Evolutionary conservation across 2,888 invertebrate species (phyloP).

Genomic region (Ectropis crepuscularia): DNA sequence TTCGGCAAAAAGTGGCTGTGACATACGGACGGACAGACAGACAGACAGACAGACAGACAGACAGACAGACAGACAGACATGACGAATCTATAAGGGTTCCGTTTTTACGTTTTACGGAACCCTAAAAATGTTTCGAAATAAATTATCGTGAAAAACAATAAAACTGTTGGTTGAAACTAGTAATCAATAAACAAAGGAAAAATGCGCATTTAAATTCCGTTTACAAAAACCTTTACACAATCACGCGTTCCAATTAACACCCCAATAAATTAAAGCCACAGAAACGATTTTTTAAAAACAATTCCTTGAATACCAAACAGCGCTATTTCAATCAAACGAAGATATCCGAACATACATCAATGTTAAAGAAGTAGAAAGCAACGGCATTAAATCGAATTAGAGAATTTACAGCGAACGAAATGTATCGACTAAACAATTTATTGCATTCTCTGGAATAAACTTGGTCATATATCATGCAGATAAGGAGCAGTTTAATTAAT

Average conservation of each 20-base stretch:
- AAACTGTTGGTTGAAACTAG: neutral
- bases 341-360: constrained; percentile 23
- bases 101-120: too few species aligned
- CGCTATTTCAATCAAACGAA: constrained; percentile 29
- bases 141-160: neutral
- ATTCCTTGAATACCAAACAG: constrained; percentile 29
- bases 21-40: too few species aligned
- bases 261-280: constrained; percentile 24
- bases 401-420: constrained; percentile 40
- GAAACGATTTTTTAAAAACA: constrained; percentile 17
- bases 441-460: constrained; percentile 35
- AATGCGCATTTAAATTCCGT: constrained; percentile 15
- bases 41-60: too few species aligned
- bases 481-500: constrained; percentile 59
- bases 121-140: too few species aligned
- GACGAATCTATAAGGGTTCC: too few species aligned
- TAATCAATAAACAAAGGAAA: neutral
- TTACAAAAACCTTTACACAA: constrained; percentile 12
- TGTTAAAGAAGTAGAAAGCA: constrained; percentile 36
- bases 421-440: constrained; percentile 38
- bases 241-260: constrained; percentile 15
- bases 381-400: constrained; percentile 38
- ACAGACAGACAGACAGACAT: too few species aligned
- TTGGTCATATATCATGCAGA: constrained; percentile 37
- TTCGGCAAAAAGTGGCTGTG: too few species aligned